Conservation (phyloP, 2,797 vertebrate species). For the Aotus griseimembra region DNA sequence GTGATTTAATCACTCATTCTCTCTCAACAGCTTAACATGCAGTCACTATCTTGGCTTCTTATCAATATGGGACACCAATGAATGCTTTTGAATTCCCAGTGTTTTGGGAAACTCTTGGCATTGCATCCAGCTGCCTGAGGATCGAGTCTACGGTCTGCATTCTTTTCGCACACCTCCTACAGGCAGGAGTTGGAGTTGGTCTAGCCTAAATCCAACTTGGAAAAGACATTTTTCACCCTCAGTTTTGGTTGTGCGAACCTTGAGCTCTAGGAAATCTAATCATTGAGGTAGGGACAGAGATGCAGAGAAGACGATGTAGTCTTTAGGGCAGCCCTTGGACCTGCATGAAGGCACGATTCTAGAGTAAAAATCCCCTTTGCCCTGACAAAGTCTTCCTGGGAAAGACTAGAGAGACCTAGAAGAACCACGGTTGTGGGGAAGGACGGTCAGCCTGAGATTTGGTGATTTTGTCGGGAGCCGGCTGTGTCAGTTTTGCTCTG, state of each 20-base stretch:
- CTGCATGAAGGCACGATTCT: not conserved
- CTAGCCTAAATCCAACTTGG: not conserved
- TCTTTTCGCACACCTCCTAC: not conserved
- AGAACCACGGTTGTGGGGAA: not conserved
- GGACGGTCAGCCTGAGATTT: not conserved
- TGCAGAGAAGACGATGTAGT: no score
- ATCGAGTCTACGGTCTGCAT: not conserved
- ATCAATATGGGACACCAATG: not conserved
- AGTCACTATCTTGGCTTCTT: not conserved
- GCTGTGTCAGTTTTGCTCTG: not conserved
- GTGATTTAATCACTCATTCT: conserved; percentile 35
- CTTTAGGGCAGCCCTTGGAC: not conserved
- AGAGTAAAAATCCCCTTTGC: not conserved
- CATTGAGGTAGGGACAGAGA: not conserved
- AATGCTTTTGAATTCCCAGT: conserved; percentile 13
- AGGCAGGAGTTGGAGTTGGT: not conserved
- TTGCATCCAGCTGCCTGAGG: not conserved
- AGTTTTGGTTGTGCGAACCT: not conserved
- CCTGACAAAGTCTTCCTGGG: not conserved
- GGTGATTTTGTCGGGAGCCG: not conserved
- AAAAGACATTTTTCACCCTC: not conserved
- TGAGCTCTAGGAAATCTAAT: not conserved
- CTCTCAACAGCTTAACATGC: not conserved
- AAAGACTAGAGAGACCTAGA: not conserved
- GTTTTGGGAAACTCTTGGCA: conserved; percentile 7